Percentiles rank a stretch among this genome's conserved stretches.
Evolutionary conservation across 1,140 invertebrate species (phyloP).

Genomic region (Tribolium madens): DNA sequence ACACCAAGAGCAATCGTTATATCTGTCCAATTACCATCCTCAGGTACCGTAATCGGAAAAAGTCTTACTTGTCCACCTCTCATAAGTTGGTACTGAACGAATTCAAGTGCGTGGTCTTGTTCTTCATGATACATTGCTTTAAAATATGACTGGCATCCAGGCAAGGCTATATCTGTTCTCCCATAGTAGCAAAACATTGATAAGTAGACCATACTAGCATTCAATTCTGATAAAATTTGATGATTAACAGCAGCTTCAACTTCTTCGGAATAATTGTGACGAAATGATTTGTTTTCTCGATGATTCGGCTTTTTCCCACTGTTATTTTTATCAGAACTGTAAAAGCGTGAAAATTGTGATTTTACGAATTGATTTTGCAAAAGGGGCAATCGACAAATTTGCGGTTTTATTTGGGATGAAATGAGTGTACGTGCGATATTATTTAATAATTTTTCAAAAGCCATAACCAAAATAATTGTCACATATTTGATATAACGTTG

Average conservation of each 20-base stretch:
- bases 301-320: not conserved
- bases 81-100: slow-evolving; percentile 84
- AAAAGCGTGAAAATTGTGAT: not conserved
- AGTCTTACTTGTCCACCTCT: slow-evolving; percentile 79
- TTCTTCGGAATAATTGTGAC: slow-evolving; percentile 82
- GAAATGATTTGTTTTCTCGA: slow-evolving; percentile 53
- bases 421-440: not conserved
- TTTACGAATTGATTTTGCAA: not conserved
- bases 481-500: not conserved
- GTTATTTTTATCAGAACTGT: not conserved
- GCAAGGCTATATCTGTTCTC: slow-evolving; percentile 81
- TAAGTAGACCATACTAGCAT: slow-evolving; percentile 85
- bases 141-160: slow-evolving; percentile 80
- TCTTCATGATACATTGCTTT: slow-evolving; percentile 81
- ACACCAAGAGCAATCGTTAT: slow-evolving; percentile 75
- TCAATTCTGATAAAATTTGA: slow-evolving; percentile 90
- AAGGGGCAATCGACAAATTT: not conserved
- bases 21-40: slow-evolving; percentile 71
- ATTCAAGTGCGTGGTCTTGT: slow-evolving; percentile 78
- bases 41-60: slow-evolving; percentile 70
- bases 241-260: slow-evolving; percentile 82
- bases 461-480: not conserved
- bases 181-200: slow-evolving; percentile 86
- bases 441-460: not conserved
- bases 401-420: not conserved